Base-by-base conservation (phyloP, 2,888 invertebrate species). In the Cactoblastis cactorum region DNA sequence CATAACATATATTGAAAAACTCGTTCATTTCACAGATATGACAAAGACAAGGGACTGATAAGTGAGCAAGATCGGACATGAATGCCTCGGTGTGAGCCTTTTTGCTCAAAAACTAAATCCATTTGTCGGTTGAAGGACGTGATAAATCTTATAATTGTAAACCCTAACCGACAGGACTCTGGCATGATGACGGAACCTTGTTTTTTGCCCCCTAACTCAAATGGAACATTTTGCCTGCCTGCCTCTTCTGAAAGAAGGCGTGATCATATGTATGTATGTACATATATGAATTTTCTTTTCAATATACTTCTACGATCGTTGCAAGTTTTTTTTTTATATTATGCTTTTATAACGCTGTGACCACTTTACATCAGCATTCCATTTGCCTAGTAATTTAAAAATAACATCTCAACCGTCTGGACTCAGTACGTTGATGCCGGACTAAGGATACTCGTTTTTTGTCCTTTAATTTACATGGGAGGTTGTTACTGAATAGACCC, bases 401-500 rank as follows among this genome's bases (percentile, higher is more conserved):
- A n/a, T n/a, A n/a, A n/a, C n/a, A n/a, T n/a, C n/a, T n/a, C n/a
- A n/a, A n/a, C n/a, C n/a, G n/a, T n/a, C n/a, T n/a, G n/a, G n/a
- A n/a, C n/a, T n/a, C n/a, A n/a, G n/a, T n/a, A n/a, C n/a, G n/a
- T n/a, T n/a, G n/a, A n/a, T n/a, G n/a, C n/a, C n/a, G n/a, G n/a
- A n/a, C n/a, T n/a, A n/a, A n/a, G 33, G 41, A 22, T 17, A 18
- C 38, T 9, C 15, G 45, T 58, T 60, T 63, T 62, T 59, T 53
- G 55, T 52, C 50, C 39, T 47, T 57, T 61, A 59, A 65, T 67
- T 66, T 65, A 63, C 61, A 63, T 58, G 58, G 60, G 57, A 59
- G 60, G 57, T 63, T 61, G 57, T 60, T 59, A 63, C 57, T 52
- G 58, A 63, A 79, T 80, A 79, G 74, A 77, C 64, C 68, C 75